Percentiles rank a stretch among this genome's conserved stretches.
phyloP scores from a whole-genome alignment of 1,140 invertebrate genomes.

The Caenorhabditis tropicalis region DNA sequence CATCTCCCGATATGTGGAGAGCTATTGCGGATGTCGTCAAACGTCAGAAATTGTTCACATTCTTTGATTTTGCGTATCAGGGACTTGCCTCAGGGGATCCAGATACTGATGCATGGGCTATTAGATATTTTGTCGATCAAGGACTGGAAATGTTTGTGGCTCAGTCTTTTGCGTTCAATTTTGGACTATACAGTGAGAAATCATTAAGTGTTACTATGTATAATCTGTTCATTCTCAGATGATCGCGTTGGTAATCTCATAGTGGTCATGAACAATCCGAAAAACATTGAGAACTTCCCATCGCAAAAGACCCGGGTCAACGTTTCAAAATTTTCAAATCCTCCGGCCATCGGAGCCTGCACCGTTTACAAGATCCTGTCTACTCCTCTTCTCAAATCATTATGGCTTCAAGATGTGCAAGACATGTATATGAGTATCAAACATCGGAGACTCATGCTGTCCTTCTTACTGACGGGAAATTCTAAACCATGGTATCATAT shows the following conservation, averaged over 20 bases:
- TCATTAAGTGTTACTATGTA: not conserved
- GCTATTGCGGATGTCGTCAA: constrained; percentile 72
- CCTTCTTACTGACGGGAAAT: not conserved
- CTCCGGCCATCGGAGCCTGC: not conserved
- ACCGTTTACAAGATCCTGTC: not conserved
- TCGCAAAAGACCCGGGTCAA: constrained; percentile 89
- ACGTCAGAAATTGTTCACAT: not conserved
- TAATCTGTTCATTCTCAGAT: not conserved
- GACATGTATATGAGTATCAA: not conserved
- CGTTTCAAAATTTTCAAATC: constrained; percentile 70
- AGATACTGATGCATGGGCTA: not conserved
- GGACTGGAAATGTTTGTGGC: not conserved
- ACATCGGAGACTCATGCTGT: not conserved
- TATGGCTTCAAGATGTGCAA: not conserved
- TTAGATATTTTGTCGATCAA: not conserved
- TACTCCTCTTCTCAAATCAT: not conserved
- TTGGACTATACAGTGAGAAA: not conserved
- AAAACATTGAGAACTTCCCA: constrained; percentile 77
- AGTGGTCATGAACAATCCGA: constrained; percentile 80
- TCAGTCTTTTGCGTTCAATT: not conserved
- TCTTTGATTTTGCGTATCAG: not conserved
- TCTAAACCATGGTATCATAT: not conserved
- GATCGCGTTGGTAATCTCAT: constrained; percentile 79
- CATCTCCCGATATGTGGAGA: constrained; percentile 74
- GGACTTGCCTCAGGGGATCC: not conserved